These are phyloP conservation scores for Mya arenaria DNA, from an alignment of 1,140 invertebrate species.

Conservation along the genomic window DNA sequence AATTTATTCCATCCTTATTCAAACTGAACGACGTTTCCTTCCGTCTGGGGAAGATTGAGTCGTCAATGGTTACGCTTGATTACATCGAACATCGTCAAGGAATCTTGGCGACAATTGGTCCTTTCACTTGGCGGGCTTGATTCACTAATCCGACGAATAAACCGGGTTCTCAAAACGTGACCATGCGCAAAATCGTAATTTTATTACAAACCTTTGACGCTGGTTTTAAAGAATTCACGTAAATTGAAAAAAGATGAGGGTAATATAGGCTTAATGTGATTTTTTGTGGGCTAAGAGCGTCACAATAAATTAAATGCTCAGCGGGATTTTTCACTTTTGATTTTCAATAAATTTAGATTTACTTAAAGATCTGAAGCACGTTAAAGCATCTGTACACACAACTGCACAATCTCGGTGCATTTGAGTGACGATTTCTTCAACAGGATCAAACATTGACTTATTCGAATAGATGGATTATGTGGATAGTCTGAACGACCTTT, in stretches of 20 bases:
- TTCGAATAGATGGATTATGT: too few species aligned
- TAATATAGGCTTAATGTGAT: conserved; percentile 26
- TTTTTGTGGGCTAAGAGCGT: background rate
- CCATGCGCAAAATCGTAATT: conserved; percentile 25
- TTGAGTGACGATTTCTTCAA: background rate
- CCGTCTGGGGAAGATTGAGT: background rate
- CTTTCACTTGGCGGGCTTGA: background rate
- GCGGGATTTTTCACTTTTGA: background rate
- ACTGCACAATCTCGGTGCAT: background rate
- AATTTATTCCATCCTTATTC: background rate
- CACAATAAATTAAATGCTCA: conserved; percentile 9
- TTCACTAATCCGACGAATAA: conserved; percentile 16
- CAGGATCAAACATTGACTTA: background rate
- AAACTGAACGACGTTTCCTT: background rate
- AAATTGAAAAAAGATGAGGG: conserved; percentile 30
- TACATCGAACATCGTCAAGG: background rate
- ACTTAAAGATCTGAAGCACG: background rate
- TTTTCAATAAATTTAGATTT: background rate
- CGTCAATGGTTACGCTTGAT: conserved; percentile 14
- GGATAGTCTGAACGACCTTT: too few species aligned
- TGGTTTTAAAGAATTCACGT: conserved; percentile 19
- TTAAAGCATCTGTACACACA: background rate
- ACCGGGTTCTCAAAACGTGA: background rate
- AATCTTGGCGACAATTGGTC: background rate
- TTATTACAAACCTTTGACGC: conserved; percentile 36